Base-by-base conservation (phyloP, 2,888 invertebrate species). In the Petrophora chlorosata region DNA sequence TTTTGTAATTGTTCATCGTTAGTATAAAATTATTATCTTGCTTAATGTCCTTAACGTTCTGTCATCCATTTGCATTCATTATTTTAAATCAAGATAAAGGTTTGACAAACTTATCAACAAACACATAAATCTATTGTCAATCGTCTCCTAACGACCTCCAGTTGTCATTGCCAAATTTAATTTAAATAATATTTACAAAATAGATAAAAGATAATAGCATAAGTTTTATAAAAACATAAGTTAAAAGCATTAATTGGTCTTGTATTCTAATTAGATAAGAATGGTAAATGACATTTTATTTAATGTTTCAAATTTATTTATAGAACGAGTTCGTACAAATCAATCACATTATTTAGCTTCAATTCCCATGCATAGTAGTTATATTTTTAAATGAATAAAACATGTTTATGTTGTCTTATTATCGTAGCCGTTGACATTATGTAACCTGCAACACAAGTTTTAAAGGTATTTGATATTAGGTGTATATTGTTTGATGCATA, bases 241-340 rank as follows among this genome's bases (percentile, higher is more conserved):
- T 56, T 49, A 51, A 36, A 25, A 15, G 35, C 9, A 12, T 57
- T 65, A 63, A 67, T 65, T 60, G 56, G 45, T 16, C 13, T 41
- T 51, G 33, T 64, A 66, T 66, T 64, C 14, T 64, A 66, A 64
- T 66, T 44, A 48, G 52, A 43, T 40, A 26, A 49, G 32, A 25
- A 39, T 36, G 17, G 34, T 48, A 30, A 25, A 25, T 54, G 59
- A 65, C 60, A 57, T 65, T n/a, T 61, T 65, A 30, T 56, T 34
- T 17, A 29, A 44, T 57, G 34, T 35, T 25, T 38, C n/a, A 30
- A n/a, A n/a, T 22, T 10, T 25, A 33, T 29, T 19, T 17, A 4
- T 38, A 8, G 19, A 49, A 59, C 55, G 14, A 16, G 60, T 59
- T 57, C 40, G 53, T 46, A 48, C 14, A 43, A 35, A 61, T 62